Percentiles rank a stretch among this genome's conserved stretches.
Evolutionary conservation across 1,140 invertebrate genomes (phyloP).

Genomic region (Drosophila lini): DNA sequence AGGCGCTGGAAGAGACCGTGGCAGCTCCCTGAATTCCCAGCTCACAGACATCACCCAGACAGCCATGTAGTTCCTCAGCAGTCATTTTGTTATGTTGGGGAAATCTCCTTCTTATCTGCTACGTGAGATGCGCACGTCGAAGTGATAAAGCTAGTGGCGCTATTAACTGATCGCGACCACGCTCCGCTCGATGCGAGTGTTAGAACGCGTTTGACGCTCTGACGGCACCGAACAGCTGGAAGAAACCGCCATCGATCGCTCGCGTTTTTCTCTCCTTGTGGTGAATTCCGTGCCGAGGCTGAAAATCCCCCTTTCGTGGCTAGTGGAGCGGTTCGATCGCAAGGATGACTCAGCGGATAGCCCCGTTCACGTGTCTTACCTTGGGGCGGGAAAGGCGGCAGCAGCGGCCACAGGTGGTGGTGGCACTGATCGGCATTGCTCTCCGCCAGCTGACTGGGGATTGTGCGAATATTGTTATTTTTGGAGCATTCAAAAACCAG

Average conservation of each 20-base stretch:
- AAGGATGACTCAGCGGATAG: slow-evolving; percentile 60
- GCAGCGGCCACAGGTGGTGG: slow-evolving; percentile 43
- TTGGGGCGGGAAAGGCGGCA: slow-evolving; percentile 75
- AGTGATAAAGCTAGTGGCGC: slow-evolving; percentile 49
- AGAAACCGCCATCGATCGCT: slow-evolving; percentile 27
- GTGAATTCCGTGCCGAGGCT: slow-evolving; percentile 32
- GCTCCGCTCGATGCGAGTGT: slow-evolving; percentile 43
- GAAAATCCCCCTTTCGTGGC: slow-evolving; percentile 63
- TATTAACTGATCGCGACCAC: slow-evolving; percentile 9
- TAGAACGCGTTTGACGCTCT: slow-evolving; percentile 51
- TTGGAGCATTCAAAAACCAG: slow-evolving; percentile 57
- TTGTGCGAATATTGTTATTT: slow-evolving; percentile 51
- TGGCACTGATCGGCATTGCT: slow-evolving; percentile 5
- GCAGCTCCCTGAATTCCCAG: slow-evolving; percentile 9
- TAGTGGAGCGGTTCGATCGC: slow-evolving; percentile 55
- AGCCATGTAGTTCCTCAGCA: slow-evolving; percentile 38
- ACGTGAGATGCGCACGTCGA: slow-evolving; percentile 61
- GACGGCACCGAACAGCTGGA: slow-evolving; percentile 28
- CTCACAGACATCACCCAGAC: slow-evolving; percentile 38
- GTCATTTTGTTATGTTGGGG: slow-evolving; percentile 29
- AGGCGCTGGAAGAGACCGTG: slow-evolving; percentile 6
- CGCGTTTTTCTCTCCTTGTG: slow-evolving; percentile 17
- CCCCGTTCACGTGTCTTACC: slow-evolving; percentile 74
- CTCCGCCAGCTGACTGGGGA: slow-evolving; percentile 31
- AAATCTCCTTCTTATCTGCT: slow-evolving; percentile 49